phyloP scores from a whole-genome alignment of 2,113 vertebrate genomes.

The Macrotus californicus region DNA sequence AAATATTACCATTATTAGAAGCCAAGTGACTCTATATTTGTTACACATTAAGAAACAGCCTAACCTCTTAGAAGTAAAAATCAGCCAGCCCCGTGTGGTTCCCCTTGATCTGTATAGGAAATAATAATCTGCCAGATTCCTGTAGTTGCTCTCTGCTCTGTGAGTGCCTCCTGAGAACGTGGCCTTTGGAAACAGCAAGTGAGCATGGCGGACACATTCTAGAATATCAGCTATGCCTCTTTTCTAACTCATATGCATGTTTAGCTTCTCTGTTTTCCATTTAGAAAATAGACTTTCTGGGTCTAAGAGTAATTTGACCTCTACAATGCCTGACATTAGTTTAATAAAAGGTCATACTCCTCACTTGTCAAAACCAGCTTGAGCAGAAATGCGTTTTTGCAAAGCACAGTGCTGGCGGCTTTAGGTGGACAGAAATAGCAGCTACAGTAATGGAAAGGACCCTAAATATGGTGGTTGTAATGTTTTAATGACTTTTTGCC shows the following conservation, averaged over 20 bases:
- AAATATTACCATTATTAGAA: slow-evolving; percentile 48
- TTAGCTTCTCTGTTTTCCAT: slow-evolving; percentile 48
- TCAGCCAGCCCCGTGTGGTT: not conserved
- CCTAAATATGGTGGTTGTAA: not conserved
- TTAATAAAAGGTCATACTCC: slow-evolving; percentile 41
- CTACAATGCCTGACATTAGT: not conserved
- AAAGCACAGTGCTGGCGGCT: not conserved
- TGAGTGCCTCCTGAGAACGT: not conserved
- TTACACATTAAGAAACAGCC: slow-evolving; percentile 51
- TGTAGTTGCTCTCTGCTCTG: not conserved
- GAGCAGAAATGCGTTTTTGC: slow-evolving; percentile 1
- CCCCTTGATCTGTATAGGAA: not conserved
- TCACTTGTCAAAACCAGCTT: slow-evolving; percentile 39
- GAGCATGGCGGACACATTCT: not conserved
- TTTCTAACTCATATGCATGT: slow-evolving; percentile 2
- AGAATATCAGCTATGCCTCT: not conserved
- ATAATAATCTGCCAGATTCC: not conserved
- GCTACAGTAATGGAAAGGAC: not conserved
- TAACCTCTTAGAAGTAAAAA: slow-evolving; percentile 49
- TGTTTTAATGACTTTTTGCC: not conserved
- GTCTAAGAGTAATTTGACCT: slow-evolving; percentile 36
- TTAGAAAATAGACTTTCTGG: slow-evolving; percentile 37
- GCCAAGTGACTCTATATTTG: slow-evolving; percentile 1
- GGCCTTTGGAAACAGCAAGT: not conserved
- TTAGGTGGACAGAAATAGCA: not conserved